Conservation (phyloP, 2,888 invertebrate species). For the Ceraclea dissimilis region DNA sequence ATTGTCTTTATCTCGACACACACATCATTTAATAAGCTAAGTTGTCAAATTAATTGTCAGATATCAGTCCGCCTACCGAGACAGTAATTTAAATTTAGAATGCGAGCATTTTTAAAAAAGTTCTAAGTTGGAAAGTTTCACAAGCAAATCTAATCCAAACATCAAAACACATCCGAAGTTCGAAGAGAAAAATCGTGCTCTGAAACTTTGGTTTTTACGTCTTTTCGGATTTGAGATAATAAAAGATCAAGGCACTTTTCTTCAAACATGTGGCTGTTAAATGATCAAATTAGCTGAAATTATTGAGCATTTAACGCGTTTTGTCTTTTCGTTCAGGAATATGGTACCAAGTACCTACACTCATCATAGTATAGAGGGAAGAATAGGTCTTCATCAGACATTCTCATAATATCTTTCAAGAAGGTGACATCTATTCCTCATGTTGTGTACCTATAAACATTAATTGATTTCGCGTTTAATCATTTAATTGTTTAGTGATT, state of each 20-base stretch:
- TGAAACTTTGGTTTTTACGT: background rate
- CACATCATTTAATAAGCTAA: constrained; percentile 4
- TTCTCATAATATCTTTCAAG: background rate
- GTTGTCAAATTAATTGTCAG: constrained; percentile 17
- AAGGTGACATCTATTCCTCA: background rate
- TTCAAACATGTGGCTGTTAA: constrained; percentile 10
- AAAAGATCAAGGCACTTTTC: constrained; percentile 7
- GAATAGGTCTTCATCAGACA: background rate
- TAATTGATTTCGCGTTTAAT: too few relatives aligned
- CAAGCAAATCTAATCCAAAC: background rate
- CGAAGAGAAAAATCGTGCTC: constrained; percentile 1
- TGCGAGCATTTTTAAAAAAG: background rate
- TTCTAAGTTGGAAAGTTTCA: background rate
- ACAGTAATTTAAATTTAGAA: constrained; percentile 15
- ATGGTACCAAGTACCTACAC: too few relatives aligned
- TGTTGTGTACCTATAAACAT: background rate
- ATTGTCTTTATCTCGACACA: constrained; percentile 1
- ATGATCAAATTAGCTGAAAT: constrained; percentile 21
- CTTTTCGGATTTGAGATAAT: background rate
- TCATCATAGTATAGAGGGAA: constrained; percentile 5
- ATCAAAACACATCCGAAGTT: constrained; percentile 6
- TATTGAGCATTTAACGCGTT: constrained; percentile 18
- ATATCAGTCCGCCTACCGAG: constrained; percentile 13
- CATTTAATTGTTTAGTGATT: too few relatives aligned
- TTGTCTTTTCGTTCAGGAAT: constrained; percentile 9